Percentiles rank a stretch among this genome's conserved stretches.
Conservation (phyloP, 2,113 vertebrate genomes). For the Aleadryas rufinucha region DNA sequence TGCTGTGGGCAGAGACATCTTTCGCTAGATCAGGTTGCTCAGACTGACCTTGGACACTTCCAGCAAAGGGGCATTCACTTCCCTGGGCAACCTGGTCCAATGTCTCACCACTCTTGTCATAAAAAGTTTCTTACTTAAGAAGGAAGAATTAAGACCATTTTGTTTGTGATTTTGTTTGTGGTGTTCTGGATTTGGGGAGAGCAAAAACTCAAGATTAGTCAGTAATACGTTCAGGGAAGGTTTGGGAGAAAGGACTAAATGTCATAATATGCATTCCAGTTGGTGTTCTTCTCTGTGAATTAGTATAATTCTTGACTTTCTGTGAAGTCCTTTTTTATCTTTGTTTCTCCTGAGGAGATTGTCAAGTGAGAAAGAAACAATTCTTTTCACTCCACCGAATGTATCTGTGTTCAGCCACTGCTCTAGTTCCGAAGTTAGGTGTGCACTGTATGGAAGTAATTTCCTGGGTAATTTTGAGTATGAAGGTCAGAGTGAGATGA, state of each 20-base stretch:
- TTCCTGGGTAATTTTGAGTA: neutral
- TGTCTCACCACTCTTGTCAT: fast-evolving
- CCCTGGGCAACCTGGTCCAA: neutral
- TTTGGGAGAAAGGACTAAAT: neutral
- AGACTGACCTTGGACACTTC: neutral
- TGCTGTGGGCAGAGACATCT: neutral
- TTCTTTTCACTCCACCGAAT: neutral
- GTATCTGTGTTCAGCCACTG: neutral
- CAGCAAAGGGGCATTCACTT: neutral
- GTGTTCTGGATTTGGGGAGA: neutral
- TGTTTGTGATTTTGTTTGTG: neutral
- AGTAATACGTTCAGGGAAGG: neutral
- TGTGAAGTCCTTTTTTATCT: neutral
- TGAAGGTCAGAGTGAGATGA: neutral
- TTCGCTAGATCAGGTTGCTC: neutral
- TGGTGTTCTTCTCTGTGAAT: neutral
- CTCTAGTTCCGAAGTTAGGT: neutral
- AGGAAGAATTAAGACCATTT: neutral
- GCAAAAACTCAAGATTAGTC: neutral
- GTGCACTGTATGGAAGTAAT: neutral
- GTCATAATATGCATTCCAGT: neutral
- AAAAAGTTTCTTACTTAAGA: neutral
- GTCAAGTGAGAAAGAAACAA: neutral
- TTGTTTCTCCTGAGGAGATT: neutral
- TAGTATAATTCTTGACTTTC: neutral